These are phyloP conservation scores for Pogonomyrmex barbatus DNA, from an alignment of 1,140 invertebrate genomes.

Conservation along the genomic window DNA sequence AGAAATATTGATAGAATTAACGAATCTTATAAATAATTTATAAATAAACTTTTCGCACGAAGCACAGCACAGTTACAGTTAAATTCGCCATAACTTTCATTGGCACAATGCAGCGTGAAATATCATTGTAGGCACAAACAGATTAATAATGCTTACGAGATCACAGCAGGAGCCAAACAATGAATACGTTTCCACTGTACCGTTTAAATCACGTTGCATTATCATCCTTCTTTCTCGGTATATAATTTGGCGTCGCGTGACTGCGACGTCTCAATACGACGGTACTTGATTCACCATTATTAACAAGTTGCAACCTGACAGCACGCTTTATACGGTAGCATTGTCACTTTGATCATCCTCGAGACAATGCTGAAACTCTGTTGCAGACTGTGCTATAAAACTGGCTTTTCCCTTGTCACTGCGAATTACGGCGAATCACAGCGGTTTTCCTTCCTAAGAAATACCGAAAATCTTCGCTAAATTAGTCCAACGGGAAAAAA, in stretches of 20 bases:
- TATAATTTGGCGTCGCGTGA: constrained; percentile 43
- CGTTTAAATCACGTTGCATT: constrained; percentile 35
- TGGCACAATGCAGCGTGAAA: constrained; percentile 6
- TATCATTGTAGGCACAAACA: constrained; percentile 14
- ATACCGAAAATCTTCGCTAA: not conserved
- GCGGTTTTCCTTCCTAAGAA: not conserved
- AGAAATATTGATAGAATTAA: not conserved
- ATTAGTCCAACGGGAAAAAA: not conserved
- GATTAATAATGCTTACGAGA: constrained; percentile 27
- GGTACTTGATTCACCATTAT: constrained; percentile 35
- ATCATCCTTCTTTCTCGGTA: constrained; percentile 32
- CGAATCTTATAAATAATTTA: not conserved
- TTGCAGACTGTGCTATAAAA: constrained; percentile 5
- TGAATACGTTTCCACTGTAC: constrained; percentile 10
- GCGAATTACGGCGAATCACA: not conserved
- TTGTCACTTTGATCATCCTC: constrained; percentile 27
- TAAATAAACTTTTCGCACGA: not conserved
- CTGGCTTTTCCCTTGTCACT: not conserved
- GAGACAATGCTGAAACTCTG: constrained; percentile 27
- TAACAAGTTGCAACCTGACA: constrained; percentile 37
- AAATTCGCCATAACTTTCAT: not conserved
- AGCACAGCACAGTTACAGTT: not conserved
- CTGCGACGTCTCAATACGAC: constrained; percentile 33
- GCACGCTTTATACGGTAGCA: not conserved
- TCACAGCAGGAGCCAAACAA: constrained; percentile 28